These are phyloP conservation scores for Ridgeia piscesae DNA, from an alignment of 1,140 invertebrate genomes.

Conservation along the genomic window DNA sequence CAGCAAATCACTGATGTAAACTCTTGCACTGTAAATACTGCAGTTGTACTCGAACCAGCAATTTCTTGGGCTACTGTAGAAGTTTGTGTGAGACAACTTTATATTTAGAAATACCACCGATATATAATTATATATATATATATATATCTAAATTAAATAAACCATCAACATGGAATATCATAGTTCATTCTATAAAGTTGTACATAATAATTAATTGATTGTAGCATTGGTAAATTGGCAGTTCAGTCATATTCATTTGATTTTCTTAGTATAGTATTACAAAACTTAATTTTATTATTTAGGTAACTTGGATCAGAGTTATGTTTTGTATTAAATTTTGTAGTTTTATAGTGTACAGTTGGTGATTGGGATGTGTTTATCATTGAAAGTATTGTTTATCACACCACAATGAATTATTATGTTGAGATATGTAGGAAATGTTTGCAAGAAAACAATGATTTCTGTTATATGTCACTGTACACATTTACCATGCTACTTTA, in stretches of 20 bases:
- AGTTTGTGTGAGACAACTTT: neutral
- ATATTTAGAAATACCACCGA: too few species aligned
- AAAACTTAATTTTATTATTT: neutral
- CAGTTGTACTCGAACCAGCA: neutral
- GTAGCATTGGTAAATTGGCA: neutral
- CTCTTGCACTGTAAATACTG: neutral
- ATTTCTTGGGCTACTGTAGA: neutral
- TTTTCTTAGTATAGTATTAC: neutral
- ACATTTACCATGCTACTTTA: neutral
- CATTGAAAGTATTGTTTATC: neutral
- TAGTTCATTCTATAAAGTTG: neutral
- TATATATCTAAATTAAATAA: too few species aligned
- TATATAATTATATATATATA: too few species aligned
- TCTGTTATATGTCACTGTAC: neutral
- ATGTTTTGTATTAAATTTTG: slow-evolving; percentile 2
- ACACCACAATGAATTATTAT: neutral
- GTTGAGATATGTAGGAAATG: neutral
- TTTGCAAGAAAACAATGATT: neutral
- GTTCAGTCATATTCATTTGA: neutral
- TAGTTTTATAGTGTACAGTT: neutral
- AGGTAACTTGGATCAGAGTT: neutral
- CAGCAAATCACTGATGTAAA: neutral
- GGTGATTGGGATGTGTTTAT: neutral
- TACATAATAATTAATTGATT: neutral
- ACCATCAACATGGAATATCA: neutral